Percentiles rank a stretch among this genome's conserved stretches.
These are phyloP conservation scores for Eulemur macaco DNA, from an alignment of 2,113 vertebrate species.

Conservation along the genomic window DNA sequence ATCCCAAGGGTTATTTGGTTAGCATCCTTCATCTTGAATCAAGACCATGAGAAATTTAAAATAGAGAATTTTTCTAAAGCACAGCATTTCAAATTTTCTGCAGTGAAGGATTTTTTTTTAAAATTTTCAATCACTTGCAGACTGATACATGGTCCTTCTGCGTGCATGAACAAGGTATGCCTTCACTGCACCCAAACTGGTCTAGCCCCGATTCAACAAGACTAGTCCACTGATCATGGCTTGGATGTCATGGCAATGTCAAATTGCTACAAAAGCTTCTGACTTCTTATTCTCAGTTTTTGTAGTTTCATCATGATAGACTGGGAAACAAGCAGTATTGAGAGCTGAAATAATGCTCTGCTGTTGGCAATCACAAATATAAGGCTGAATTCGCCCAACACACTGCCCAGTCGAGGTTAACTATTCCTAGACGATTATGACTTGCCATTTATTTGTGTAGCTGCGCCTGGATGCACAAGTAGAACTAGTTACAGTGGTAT, in stretches of 20 bases:
- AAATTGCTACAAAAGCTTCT: not conserved
- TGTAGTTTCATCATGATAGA: not conserved
- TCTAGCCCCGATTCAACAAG: not conserved
- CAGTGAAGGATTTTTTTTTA: not conserved
- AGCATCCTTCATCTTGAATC: not conserved
- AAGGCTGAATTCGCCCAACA: not conserved
- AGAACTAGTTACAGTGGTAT: not conserved
- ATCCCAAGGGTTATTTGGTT: not conserved
- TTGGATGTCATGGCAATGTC: not conserved
- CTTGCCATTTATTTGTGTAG: not conserved
- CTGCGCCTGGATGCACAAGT: not conserved
- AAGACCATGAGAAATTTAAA: not conserved
- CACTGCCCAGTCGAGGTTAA: not conserved
- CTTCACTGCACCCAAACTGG: not conserved
- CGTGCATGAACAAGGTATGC: not conserved
- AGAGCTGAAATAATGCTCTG: not conserved
- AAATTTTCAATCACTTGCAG: not conserved
- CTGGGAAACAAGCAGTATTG: not conserved
- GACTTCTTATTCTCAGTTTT: not conserved
- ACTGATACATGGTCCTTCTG: not conserved
- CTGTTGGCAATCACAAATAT: not conserved
- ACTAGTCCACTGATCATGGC: not conserved
- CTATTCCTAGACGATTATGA: not conserved
- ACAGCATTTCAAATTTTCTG: not conserved
- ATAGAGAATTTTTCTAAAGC: not conserved